Evolutionary conservation across 2,888 invertebrate genomes (phyloP), one percentile per base, ranked within the genome.

Genomic region (Drosophila anceps): DNA sequence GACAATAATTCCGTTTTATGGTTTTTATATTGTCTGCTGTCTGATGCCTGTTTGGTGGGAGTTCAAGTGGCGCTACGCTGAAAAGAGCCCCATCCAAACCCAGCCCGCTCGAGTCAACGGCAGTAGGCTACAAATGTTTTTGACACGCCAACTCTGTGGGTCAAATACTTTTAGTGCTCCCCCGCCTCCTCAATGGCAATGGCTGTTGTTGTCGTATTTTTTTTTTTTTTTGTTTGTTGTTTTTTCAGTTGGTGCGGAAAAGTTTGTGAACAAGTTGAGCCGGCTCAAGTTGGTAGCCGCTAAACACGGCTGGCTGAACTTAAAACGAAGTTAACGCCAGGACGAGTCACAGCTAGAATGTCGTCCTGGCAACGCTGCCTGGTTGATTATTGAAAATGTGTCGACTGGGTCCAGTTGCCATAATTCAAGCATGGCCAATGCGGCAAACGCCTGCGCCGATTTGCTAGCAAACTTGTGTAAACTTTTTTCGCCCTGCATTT

Each of bases 311-410:
- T 82, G 79, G 78, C 37, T 85, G 83, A 69, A 82, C 85, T 90
- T 86, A 82, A 73, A 88, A 79, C 73, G 79, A 90, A 86, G 81
- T 90, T 81, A 73, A 65, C 76, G 65, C 76, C 68, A 67, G 55
- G 51, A 68, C 70, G 43, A 55, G 53, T 63, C 69, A 67, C 31
- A 24, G 57, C 48, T 54, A 53, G 61, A 63, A 62, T 79, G 63
- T 59, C 60, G 64, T 51, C 61, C 54, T 68, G 66, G 64, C 50
- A 46, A 60, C 60, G 43, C 31, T 55, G 76, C 66, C 70, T 55
- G 88, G 68, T 76, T 86, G 81, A 90, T 90, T 90, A 86, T 86
- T 86, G 86, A 88, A 86, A 86, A 88, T 84, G 89, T 82, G 86
- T 76, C 82, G 82, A 81, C 79, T 55, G 69, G 78, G 84, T 88